A percentile compares a stretch with the other conserved stretches of the same genome.
phyloP scores from a whole-genome alignment of 2,113 vertebrate genomes.

The Mugil cephalus region DNA sequence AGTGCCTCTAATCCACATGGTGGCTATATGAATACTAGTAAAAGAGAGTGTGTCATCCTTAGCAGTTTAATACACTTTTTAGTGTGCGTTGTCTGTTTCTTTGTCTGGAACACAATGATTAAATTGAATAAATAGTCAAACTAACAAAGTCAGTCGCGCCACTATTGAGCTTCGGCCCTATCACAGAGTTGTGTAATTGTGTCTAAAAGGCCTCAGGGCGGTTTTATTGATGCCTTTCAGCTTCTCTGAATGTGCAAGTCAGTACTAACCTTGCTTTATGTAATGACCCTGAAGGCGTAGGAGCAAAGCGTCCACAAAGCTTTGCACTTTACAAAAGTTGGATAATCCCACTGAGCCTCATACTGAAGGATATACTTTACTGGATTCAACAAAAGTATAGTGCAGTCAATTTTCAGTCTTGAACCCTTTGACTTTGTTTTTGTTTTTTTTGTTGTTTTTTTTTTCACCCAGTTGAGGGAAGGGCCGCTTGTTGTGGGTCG shows the following conservation, averaged over 20 bases:
- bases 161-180: not conserved
- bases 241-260: constrained; percentile 22
- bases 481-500: constrained; percentile 44
- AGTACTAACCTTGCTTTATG: constrained; percentile 15
- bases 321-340: not conserved
- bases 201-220: constrained; percentile 34
- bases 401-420: not conserved
- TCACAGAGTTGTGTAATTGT: constrained; percentile 34
- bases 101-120: constrained; percentile 29
- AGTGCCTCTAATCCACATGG: no score
- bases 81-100: not conserved
- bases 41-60: not conserved
- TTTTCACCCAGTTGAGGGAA: constrained; percentile 18
- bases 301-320: constrained; percentile 3
- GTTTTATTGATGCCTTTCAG: constrained; percentile 33
- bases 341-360: not conserved
- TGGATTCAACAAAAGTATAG: no score
- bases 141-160: constrained; percentile 39
- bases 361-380: no score
- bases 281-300: not conserved
- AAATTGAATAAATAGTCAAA: constrained; percentile 49
- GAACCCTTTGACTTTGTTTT: not conserved
- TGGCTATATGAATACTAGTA: no score
- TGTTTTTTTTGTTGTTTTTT: constrained; percentile 1
- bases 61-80: constrained; percentile 24